These are phyloP conservation scores for Uropetala carovei DNA, from an alignment of 2,888 invertebrate species.

Conservation along the genomic window DNA sequence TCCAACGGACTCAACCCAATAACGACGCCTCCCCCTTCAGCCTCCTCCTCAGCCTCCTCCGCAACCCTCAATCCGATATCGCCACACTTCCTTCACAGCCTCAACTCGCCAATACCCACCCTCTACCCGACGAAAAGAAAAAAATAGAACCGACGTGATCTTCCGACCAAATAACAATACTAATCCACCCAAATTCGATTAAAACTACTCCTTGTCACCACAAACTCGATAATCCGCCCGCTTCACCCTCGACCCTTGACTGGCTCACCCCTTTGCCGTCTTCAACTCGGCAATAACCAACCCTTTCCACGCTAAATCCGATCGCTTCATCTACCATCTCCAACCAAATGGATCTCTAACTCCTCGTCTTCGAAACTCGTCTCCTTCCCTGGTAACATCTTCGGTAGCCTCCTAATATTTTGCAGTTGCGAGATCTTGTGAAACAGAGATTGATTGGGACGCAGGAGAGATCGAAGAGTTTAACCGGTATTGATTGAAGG, in stretches of 20 bases:
- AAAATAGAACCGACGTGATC: background rate
- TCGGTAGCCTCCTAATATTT: too few relatives aligned
- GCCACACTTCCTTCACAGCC: background rate
- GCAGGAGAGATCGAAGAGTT: too few relatives aligned
- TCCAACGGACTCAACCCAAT: background rate
- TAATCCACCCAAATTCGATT: background rate
- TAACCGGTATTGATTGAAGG: too few relatives aligned
- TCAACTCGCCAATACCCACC: background rate
- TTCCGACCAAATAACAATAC: constrained; percentile 11
- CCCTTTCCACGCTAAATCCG: too few relatives aligned
- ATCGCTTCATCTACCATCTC: too few relatives aligned
- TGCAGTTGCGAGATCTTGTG: too few relatives aligned
- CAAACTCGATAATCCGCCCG: background rate
- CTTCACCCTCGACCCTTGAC: background rate
- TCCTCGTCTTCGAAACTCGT: too few relatives aligned
- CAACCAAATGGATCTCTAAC: too few relatives aligned
- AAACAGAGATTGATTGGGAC: too few relatives aligned
- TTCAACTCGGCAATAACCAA: too few relatives aligned
- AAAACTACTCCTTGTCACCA: background rate
- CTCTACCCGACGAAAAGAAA: constrained; percentile 10
- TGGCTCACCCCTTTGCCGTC: background rate
- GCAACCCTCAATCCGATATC: background rate
- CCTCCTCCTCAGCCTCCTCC: background rate
- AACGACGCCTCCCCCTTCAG: background rate
- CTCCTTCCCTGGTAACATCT: too few relatives aligned